Conservation (phyloP, 2,113 vertebrate species). For the Microcebus lehilahytsara region DNA sequence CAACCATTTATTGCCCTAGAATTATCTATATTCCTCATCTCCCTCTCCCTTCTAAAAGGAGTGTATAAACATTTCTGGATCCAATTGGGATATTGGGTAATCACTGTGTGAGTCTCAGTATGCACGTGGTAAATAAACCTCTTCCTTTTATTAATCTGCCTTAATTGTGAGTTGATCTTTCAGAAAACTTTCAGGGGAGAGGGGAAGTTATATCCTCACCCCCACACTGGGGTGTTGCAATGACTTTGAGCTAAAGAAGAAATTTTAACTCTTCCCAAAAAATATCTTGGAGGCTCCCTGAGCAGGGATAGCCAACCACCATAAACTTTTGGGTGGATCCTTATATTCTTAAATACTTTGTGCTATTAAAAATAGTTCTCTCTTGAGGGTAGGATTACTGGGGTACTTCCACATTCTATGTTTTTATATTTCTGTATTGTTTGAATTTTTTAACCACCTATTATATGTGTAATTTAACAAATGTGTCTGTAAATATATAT, state of each 20-base stretch:
- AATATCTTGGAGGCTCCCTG: neutral
- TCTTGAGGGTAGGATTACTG: neutral
- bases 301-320: neutral
- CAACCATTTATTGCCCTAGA: no score
- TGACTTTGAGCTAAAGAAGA: neutral
- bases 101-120: no score
- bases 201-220: no score
- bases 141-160: no score
- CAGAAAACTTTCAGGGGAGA: no score
- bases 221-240: neutral
- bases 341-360: neutral
- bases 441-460: neutral
- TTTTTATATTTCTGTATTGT: conserved; percentile 17
- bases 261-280: neutral
- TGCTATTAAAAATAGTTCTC: neutral
- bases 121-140: no score
- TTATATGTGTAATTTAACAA: neutral
- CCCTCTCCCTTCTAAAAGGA: no score
- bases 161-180: no score
- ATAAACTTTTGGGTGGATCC: neutral
- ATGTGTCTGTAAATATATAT: neutral
- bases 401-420: neutral
- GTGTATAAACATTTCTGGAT: no score
- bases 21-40: no score
- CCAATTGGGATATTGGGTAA: no score